Evolutionary conservation across 2,113 vertebrate species (phyloP).

Genomic region (Choloepus hoffmanni): DNA sequence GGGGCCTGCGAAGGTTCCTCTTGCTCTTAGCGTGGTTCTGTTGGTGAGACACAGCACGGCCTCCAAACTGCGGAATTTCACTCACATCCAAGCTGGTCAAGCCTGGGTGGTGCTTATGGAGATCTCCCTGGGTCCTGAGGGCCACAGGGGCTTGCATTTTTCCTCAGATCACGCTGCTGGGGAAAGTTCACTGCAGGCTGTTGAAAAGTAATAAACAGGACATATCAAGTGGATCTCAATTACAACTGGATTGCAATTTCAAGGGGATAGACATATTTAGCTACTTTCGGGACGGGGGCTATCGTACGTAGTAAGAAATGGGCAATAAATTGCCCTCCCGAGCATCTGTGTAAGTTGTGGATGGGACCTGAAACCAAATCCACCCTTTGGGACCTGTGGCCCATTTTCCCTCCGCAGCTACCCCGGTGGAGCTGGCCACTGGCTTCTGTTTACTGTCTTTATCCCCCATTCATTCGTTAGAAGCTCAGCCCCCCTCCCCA

Average conservation of each 20-base stretch:
- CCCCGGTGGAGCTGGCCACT: fast-evolving
- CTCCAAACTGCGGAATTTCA: background rate
- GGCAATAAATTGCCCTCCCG: fast-evolving
- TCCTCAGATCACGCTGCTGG: background rate
- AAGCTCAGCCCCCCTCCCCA: background rate
- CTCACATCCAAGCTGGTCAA: background rate
- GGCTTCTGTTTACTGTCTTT: background rate
- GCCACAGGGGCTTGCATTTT: fast-evolving
- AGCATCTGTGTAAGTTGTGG: background rate
- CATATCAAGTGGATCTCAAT: fast-evolving
- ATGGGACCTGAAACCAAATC: background rate
- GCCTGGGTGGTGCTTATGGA: background rate
- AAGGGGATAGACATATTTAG: too few species aligned
- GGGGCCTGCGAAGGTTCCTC: background rate
- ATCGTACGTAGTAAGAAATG: fast-evolving
- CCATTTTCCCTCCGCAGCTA: background rate
- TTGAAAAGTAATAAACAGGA: too few species aligned
- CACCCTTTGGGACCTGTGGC: too few species aligned
- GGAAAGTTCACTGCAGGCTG: background rate
- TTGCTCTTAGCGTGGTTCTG: background rate
- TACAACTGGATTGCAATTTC: fast-evolving
- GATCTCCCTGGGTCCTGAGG: background rate
- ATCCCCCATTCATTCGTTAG: fast-evolving
- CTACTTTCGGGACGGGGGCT: too few species aligned
- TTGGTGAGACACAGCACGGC: background rate